phyloP scores from a whole-genome alignment of 2,113 vertebrate species.

The Alectura lathami region DNA sequence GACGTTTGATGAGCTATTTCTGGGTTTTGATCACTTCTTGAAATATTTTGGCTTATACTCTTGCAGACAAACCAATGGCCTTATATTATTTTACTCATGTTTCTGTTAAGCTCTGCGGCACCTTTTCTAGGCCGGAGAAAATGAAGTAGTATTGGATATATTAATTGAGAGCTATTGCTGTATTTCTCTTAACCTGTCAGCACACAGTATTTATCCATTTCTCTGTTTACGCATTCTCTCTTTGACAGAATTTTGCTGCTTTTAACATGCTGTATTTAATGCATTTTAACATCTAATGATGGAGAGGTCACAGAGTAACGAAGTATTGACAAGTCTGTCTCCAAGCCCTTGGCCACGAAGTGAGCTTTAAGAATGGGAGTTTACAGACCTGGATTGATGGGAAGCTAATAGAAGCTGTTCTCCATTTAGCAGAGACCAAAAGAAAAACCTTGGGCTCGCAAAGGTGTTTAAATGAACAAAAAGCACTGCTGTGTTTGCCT shows the following conservation, averaged over 20 bases:
- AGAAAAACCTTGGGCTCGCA: slow-evolving; percentile 49
- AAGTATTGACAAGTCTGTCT: not conserved
- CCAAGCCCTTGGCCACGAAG: not conserved
- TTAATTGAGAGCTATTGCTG: not conserved
- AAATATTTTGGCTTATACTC: not conserved
- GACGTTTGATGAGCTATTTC: not conserved
- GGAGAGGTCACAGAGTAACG: not conserved
- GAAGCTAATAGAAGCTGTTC: not conserved
- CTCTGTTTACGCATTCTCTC: not conserved
- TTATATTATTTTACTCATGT: not conserved
- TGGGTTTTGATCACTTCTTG: not conserved
- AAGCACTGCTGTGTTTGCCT: slow-evolving; percentile 50
- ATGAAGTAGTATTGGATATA: not conserved
- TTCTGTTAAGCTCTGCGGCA: not conserved
- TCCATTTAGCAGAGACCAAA: not conserved
- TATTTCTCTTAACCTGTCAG: not conserved
- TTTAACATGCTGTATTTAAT: not conserved
- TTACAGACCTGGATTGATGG: not conserved
- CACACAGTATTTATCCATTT: not conserved
- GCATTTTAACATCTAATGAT: not conserved
- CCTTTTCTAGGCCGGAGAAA: not conserved
- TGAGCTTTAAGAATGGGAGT: not conserved
- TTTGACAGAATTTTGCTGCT: not conserved
- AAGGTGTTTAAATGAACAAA: slow-evolving; percentile 29
- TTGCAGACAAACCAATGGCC: not conserved